Percentiles rank a stretch among this genome's conserved stretches.
phyloP scores from a whole-genome alignment of 2,113 vertebrate species.

The Cromileptes altivelis region DNA sequence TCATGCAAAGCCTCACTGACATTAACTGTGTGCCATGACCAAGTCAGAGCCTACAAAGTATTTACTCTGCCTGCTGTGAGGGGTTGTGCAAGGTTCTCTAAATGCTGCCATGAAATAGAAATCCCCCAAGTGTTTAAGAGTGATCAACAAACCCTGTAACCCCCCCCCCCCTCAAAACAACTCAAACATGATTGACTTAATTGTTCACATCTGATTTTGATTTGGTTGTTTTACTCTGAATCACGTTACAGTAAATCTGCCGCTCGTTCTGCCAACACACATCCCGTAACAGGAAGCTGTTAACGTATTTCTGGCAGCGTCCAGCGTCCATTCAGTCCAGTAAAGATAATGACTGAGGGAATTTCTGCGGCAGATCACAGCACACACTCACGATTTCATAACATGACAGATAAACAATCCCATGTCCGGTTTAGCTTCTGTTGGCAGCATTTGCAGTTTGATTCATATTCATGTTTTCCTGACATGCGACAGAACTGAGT shows the following conservation, averaged over 20 bases:
- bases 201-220: constrained; percentile 13
- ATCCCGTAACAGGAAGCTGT: not conserved
- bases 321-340: not conserved
- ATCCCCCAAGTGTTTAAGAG: not conserved
- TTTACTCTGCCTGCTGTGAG: not conserved
- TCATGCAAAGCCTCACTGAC: not conserved
- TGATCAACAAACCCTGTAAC: not conserved
- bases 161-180: not conserved
- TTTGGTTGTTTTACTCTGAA: not conserved
- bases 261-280: not conserved
- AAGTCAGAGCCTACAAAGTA: not conserved
- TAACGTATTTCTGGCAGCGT: not conserved
- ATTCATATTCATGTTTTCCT: too few relatives aligned
- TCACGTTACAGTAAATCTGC: constrained; percentile 8
- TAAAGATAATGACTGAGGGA: not conserved
- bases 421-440: not conserved
- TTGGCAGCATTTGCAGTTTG: not conserved
- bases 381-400: not conserved
- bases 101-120: not conserved
- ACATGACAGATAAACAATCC: not conserved
- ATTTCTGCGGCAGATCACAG: not conserved
- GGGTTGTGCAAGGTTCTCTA: not conserved
- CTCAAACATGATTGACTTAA: not conserved
- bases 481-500: too few relatives aligned
- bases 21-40: not conserved